A percentile compares a stretch with the other conserved stretches of the same genome.
These are phyloP conservation scores for Ormyrus labotus DNA, from an alignment of 2,888 invertebrate species.

Conservation along the genomic window DNA sequence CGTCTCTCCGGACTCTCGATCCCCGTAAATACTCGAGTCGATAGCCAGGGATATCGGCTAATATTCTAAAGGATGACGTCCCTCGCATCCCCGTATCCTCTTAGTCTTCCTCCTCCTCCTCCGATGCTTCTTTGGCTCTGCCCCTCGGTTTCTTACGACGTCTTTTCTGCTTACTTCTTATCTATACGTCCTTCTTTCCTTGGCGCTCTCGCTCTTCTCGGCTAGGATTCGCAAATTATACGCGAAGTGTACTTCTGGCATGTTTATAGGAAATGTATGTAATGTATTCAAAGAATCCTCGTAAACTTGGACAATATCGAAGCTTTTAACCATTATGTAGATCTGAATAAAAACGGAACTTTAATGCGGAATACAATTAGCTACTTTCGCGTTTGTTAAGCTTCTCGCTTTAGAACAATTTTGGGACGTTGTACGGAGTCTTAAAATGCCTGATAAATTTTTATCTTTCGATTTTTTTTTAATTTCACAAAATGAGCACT, in stretches of 20 bases:
- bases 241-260: not conserved
- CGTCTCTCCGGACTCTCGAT: constrained; percentile 49
- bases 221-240: constrained; percentile 22
- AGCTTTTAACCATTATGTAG: not conserved
- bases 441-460: no score
- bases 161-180: constrained; percentile 41
- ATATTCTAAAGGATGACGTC: constrained; percentile 63
- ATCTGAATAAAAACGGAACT: not conserved
- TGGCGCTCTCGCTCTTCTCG: not conserved
- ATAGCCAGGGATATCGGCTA: constrained; percentile 67
- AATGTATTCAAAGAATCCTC: constrained; percentile 5
- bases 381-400: no score
- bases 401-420: no score
- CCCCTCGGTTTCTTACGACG: constrained; percentile 23
- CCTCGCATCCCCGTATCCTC: constrained; percentile 41
- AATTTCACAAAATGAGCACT: no score
- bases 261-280: constrained; percentile 1
- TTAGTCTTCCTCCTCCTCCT: constrained; percentile 16
- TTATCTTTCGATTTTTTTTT: no score
- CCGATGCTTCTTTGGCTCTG: constrained; percentile 12
- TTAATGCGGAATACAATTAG: no score
- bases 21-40: constrained; percentile 67
- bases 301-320: constrained; percentile 13
- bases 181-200: constrained; percentile 12
- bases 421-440: no score